Evolutionary conservation across 2,113 vertebrate genomes (phyloP).

Genomic region (Malaclemys terrapin): DNA sequence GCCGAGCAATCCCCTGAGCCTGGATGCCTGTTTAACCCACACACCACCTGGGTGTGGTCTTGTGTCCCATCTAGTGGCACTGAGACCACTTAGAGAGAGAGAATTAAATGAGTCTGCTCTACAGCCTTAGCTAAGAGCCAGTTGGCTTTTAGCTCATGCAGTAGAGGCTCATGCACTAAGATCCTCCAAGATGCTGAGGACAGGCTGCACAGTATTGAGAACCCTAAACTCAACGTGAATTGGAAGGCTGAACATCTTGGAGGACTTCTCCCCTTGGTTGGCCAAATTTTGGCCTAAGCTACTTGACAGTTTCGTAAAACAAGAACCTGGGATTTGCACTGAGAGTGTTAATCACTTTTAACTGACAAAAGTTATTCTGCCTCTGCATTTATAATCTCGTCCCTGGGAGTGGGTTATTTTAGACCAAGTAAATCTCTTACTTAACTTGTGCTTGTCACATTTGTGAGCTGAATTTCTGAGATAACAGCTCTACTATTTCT

Average conservation of each 20-base stretch:
- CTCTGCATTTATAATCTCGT: conserved; percentile 36
- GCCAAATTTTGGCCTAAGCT: conserved; percentile 29
- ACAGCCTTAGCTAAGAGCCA: too few relatives aligned
- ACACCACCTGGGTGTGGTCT: too few relatives aligned
- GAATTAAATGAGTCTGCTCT: too few relatives aligned
- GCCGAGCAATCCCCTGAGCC: background rate
- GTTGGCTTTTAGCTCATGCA: too few relatives aligned
- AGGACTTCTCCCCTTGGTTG: background rate
- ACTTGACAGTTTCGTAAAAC: conserved; percentile 50
- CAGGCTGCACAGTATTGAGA: background rate
- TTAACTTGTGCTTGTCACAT: conserved; percentile 67
- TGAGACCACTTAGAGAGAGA: too few relatives aligned
- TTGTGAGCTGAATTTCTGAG: conserved; percentile 74
- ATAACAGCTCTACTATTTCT: conserved; percentile 76
- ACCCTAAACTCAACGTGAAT: background rate
- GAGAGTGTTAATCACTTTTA: background rate
- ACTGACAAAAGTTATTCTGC: conserved; percentile 27
- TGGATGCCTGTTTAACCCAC: too few relatives aligned
- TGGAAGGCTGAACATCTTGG: background rate
- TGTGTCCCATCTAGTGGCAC: too few relatives aligned
- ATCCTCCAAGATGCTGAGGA: conserved; percentile 3
- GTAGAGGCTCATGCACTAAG: too few relatives aligned
- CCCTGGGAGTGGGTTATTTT: conserved; percentile 56
- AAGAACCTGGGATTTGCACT: conserved; percentile 38
- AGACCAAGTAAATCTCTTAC: conserved; percentile 70